Evolutionary conservation across 2,113 vertebrate genomes (phyloP).

Genomic region (Myiozetetes cayanensis): DNA sequence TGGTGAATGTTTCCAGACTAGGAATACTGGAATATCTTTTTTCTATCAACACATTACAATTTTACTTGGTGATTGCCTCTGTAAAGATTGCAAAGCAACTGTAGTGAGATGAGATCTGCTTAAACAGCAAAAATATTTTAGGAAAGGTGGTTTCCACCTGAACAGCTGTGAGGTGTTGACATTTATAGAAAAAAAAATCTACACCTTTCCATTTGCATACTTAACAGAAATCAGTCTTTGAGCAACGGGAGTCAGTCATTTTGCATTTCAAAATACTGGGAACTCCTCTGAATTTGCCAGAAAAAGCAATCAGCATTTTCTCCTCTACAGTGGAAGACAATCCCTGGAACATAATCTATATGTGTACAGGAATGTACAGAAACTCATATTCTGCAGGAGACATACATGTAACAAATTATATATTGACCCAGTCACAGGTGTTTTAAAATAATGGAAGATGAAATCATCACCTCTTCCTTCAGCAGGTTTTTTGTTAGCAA

Average conservation of each 20-base stretch:
- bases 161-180: background rate
- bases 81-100: background rate
- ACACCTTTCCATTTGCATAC: background rate
- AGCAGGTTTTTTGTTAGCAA: background rate
- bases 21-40: background rate
- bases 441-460: background rate
- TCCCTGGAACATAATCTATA: background rate
- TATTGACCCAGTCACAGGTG: background rate
- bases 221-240: background rate
- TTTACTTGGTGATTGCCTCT: background rate
- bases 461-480: background rate
- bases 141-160: background rate
- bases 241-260: background rate
- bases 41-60: background rate
- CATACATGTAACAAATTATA: background rate
- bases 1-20: background rate
- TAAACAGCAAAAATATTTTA: background rate
- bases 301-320: background rate
- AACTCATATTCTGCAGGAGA: background rate
- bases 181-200: background rate
- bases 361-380: background rate
- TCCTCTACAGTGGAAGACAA: background rate
- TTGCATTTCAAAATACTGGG: background rate
- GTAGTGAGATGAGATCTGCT: background rate
- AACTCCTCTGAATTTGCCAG: background rate